Evolutionary conservation across 2,797 vertebrate species (phyloP), one percentile per base, ranked within the genome.

Genomic region (Falco peregrinus): DNA sequence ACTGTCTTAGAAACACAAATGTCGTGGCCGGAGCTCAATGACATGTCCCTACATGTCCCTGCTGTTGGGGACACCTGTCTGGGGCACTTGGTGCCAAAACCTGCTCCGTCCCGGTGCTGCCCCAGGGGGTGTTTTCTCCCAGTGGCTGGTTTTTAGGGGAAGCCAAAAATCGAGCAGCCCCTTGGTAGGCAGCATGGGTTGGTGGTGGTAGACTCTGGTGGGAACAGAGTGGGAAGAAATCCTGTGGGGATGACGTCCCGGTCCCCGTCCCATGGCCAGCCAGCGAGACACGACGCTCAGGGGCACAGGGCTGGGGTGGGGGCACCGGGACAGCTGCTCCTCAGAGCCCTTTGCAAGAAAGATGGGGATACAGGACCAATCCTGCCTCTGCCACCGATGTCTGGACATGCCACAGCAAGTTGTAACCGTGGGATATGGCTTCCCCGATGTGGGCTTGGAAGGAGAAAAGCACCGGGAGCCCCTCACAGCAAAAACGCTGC

Each of bases 241-340:
- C 25, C 54, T n/a, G 47, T 3, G 8, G 64, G 75, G 82, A 39
- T 4, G 6, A 67, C 35, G 51, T 45, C 61, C 25, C 0, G 0
- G 64, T 47, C 64, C 69, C 65, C 8, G 1, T 73, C 65, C 57
- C 2, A 2, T 4, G 2, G n/a, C 56, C 4, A 3, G 22, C 10
- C 1, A 9, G 53, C 0, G 11, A 77, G 68, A 1, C 2, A 5
- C 0, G 2, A 39, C 37, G 24, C 57, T 47, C 0, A 2, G 64
- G 31, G 47, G 21, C 85, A 86, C 18, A 1, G 74, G 69, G 47
- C 50, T 48, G 65, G 0, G 10, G 7, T 33, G 25, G 11, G 24
- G 10, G 2, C 21, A 39, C 3, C 0, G 0, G 41, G 59, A 8
- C 41, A 76, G 67, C 22, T 0, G 0, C 26, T 59, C 67, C 67